Evolutionary conservation across 2,113 vertebrate genomes (phyloP).

Genomic region (Malurus melanocephalus): DNA sequence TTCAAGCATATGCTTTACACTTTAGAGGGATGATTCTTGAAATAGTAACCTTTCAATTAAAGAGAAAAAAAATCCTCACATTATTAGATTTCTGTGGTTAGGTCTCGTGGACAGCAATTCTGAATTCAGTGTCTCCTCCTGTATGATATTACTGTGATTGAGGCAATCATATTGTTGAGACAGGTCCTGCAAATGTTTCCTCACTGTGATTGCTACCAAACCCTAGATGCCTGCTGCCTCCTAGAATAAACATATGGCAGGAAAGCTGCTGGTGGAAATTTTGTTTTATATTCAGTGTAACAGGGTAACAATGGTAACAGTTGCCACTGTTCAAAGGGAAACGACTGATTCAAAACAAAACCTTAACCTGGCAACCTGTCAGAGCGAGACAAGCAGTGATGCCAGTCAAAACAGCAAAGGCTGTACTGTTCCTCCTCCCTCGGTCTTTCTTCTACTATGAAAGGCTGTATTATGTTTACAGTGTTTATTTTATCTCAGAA

Average conservation of each 20-base stretch:
- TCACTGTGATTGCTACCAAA: constrained; percentile 36
- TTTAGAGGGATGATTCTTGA: neutral
- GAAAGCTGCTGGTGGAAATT: constrained; percentile 61
- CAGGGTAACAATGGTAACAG: constrained; percentile 63
- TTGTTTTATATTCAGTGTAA: constrained; percentile 63
- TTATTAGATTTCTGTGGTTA: neutral
- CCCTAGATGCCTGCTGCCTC: constrained; percentile 52
- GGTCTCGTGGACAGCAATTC: neutral
- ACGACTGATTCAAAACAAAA: constrained; percentile 61
- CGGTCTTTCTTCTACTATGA: constrained; percentile 54
- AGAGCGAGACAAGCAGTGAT: constrained; percentile 31
- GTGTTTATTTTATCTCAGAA: constrained; percentile 60
- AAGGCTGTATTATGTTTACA: constrained; percentile 63
- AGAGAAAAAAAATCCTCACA: neutral
- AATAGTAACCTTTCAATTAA: neutral
- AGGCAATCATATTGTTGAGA: constrained; percentile 49
- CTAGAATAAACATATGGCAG: constrained; percentile 59
- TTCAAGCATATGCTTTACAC: neutral
- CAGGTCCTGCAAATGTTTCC: constrained; percentile 44
- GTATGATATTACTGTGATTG: neutral
- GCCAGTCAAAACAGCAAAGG: constrained; percentile 67
- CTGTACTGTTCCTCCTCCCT: constrained; percentile 63
- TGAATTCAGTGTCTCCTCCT: neutral
- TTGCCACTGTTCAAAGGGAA: constrained; percentile 62
- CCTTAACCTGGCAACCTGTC: constrained; percentile 61